phyloP scores from a whole-genome alignment of 2,797 vertebrate species.

The Macrochelys suwanniensis region DNA sequence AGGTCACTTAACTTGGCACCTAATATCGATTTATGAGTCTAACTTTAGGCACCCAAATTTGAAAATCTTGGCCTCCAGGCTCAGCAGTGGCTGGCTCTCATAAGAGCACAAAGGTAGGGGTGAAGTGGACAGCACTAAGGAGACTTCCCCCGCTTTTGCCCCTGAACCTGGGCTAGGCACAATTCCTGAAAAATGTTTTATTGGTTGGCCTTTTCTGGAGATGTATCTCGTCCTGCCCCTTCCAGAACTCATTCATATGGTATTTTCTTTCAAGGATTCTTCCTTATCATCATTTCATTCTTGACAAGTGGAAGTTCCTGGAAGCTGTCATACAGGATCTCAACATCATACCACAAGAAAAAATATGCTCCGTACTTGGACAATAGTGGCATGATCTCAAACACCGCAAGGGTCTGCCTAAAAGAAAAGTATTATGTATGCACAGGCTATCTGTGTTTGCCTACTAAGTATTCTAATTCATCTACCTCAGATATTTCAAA shows the following conservation, averaged over 20 bases:
- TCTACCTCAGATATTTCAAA: background rate
- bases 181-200: background rate
- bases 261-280: background rate
- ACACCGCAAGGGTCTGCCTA: background rate
- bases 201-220: background rate
- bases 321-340: background rate
- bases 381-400: background rate
- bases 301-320: background rate
- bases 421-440: background rate
- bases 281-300: background rate
- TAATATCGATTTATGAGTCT: background rate
- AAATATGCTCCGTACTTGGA: background rate
- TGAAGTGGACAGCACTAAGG: background rate
- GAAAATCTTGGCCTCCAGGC: background rate
- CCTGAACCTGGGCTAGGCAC: background rate
- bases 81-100: background rate
- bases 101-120: background rate
- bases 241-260: background rate
- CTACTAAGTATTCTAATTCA: background rate
- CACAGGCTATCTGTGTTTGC: background rate
- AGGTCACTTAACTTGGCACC: background rate
- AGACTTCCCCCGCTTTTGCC: background rate
- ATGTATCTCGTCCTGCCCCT: background rate
- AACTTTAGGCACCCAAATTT: background rate
- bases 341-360: background rate